Conservation (phyloP, 2,888 invertebrate genomes). For the Ecliptopera silaceata region DNA sequence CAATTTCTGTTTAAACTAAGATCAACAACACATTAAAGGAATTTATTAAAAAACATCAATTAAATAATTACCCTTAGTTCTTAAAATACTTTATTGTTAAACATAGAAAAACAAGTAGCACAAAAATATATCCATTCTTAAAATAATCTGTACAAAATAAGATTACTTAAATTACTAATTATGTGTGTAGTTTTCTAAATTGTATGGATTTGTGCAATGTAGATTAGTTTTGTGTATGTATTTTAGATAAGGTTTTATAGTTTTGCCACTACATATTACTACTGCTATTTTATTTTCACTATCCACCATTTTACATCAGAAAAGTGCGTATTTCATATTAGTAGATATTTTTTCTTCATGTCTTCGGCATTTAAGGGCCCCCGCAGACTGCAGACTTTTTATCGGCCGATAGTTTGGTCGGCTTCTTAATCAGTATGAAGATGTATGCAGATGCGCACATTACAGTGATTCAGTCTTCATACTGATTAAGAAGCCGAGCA, state of each 20-base stretch:
- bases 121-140: background rate
- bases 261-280: background rate
- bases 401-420: too few species aligned
- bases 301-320: too few species aligned
- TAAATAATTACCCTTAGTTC: background rate
- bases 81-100: background rate
- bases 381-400: too few species aligned
- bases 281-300: too few species aligned
- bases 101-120: background rate
- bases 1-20: slow-evolving; percentile 5
- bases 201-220: slow-evolving; percentile 72
- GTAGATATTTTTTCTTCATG: too few species aligned
- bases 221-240: slow-evolving; percentile 40
- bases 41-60: too few species aligned
- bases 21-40: background rate
- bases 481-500: too few species aligned
- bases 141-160: slow-evolving; percentile 20
- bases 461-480: too few species aligned
- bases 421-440: too few species aligned
- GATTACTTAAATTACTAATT: slow-evolving; percentile 11
- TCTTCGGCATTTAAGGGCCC: too few species aligned
- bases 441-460: too few species aligned
- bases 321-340: too few species aligned
- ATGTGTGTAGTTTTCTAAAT: slow-evolving; percentile 30
- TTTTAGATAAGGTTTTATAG: background rate